Base-by-base conservation (phyloP, 2,113 vertebrate species). In the Gasterosteus aculeatus region DNA sequence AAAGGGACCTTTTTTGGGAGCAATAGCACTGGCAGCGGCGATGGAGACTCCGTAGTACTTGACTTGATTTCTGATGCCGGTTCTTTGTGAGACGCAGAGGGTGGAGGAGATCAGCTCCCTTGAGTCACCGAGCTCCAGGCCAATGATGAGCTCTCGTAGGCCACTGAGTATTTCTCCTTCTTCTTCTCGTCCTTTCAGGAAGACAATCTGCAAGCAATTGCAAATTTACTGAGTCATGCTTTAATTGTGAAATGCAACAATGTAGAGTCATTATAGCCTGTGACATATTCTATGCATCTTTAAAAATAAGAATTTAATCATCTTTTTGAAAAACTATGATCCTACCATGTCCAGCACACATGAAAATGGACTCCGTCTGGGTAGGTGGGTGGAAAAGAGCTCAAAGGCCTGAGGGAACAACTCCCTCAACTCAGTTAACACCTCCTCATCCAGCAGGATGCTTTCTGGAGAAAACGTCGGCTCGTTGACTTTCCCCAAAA, bases 301-400 rank as follows among this genome's bases (percentile, higher is more conserved):
- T 0, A 59, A 3, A 53, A 22, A 14, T 18, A 61, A 8, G 33
- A 33, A 33, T 33, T 33, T 5, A 18, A 6, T 38, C 3, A 60
- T 60, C 10, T 33, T 16, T 22, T 33, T 44, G 10, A 9, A 3
- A 54, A 53, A 62, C 33, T 33, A 6, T 18, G 18, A 12, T 53
- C 75, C 82, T 47, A 87, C 82, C 85, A 82, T 82, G 72, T 87
- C 85, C 0, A 82, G 49, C 60, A 84, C 72, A 77, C 78, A 84
- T 4, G 85, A 87, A 5, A 87, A 26, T 7, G 82, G 82, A 67
- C 29, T 60, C 57, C 82, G 33, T 33, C 3, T 54, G 18, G 85
- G 85, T n/a, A 87, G 5, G 1, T 59, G 41, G 42, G 53, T 16
- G 2, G 26, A 56, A 33, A 15, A 87, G 2, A 11, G 10, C 0